Base-by-base conservation (phyloP, 1,140 invertebrate genomes). In the Procambarus clarkii region DNA sequence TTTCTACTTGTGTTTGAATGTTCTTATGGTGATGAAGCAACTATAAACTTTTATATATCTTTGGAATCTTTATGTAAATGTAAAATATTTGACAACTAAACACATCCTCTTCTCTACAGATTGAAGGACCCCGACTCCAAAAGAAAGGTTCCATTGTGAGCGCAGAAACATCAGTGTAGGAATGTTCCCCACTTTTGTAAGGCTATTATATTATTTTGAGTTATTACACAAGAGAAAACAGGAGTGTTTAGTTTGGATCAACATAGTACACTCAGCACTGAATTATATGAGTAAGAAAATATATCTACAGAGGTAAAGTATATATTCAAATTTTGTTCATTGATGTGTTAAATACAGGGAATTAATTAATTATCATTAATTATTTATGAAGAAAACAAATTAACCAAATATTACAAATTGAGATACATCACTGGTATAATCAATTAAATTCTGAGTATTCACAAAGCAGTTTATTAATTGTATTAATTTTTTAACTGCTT, bases 101-200 rank as follows among this genome's bases (percentile, higher is more conserved):
- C 60, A 18, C 21, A 64, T 54, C 18, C 60, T 64, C 18, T 64
- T 64, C 60, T 64, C 60, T 69, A 24, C 86, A 88, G 86, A 82
- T 88, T 81, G 86, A 88, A 71, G 86, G 69, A 44, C 86, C 86
- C 18, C 86, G 69, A 24, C 86, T 71, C 24, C 86, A 88, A 74
- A 88, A 88, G 86, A 88, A 88, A 69, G 78, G 78, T 69, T 88
- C 86, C 44, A 88, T 88, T 88, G 86, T 88, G 60, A 88, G 86
- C 64, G 86, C 86, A 34, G 86, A 88, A 50, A 88, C 86, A n/a
- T 88, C 86, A 71, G 86, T 88, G 86, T 88, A 81, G 60, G 15
- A 21, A 64, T 18, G 60, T 64, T 18, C 15, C 0, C 13, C 13
- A 64, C 15, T 64, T 18, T 5, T 64, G 18, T 15, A 18, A 18